These are phyloP conservation scores for Rhopalosiphum padi DNA, from an alignment of 1,140 invertebrate genomes.

Conservation along the genomic window DNA sequence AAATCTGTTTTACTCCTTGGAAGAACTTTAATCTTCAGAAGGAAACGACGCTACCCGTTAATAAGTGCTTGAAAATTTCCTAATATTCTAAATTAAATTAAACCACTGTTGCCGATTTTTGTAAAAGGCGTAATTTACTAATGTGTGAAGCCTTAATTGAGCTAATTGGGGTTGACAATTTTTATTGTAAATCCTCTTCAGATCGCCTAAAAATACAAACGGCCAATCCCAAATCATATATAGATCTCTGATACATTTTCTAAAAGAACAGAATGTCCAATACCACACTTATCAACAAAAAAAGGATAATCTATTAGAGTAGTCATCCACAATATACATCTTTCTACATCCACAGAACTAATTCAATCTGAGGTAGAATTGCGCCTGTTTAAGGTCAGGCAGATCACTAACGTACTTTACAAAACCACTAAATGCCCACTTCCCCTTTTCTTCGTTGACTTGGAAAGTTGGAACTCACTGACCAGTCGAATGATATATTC, in stretches of 20 bases:
- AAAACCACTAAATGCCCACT: slow-evolving; percentile 61
- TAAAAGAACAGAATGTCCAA: background rate
- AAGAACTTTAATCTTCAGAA: too few species aligned
- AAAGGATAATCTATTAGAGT: slow-evolving; percentile 40
- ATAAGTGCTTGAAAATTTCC: too few species aligned
- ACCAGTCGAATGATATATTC: slow-evolving; percentile 63
- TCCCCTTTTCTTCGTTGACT: slow-evolving; percentile 62
- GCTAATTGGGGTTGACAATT: background rate
- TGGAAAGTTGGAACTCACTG: slow-evolving; percentile 60
- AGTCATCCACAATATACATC: background rate
- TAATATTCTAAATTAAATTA: background rate
- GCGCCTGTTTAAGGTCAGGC: background rate
- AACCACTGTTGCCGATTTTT: background rate
- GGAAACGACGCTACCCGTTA: too few species aligned
- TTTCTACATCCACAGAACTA: background rate
- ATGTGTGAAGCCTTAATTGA: background rate
- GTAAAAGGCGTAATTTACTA: background rate
- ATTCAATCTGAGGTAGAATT: background rate
- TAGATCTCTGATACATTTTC: background rate
- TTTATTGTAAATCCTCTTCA: background rate
- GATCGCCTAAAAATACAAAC: background rate
- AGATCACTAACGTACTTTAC: slow-evolving; percentile 50
- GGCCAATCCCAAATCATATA: background rate
- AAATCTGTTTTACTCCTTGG: too few species aligned
- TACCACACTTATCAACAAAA: slow-evolving; percentile 1